These are phyloP conservation scores for Pleuronectes platessa DNA, from an alignment of 2,113 vertebrate genomes.

Conservation along the genomic window DNA sequence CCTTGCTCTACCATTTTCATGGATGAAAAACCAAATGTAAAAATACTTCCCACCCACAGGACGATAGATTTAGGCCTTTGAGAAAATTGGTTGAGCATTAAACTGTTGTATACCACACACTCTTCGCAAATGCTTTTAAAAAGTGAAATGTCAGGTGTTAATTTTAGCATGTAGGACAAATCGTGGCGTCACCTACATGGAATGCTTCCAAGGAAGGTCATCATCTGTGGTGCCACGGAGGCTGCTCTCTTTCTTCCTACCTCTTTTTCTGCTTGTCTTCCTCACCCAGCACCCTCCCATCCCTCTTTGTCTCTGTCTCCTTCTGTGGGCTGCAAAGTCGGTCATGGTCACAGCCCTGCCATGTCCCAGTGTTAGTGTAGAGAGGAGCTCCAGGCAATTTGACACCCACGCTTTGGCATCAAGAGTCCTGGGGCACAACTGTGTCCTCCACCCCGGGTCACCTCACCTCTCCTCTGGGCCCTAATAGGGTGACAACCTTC, in stretches of 20 bases:
- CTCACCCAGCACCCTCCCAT: constrained; percentile 56
- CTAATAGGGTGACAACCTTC: constrained; percentile 64
- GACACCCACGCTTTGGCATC: constrained; percentile 71
- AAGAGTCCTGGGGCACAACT: constrained; percentile 67
- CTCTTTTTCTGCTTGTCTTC: constrained; percentile 55
- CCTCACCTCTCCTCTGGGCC: constrained; percentile 72
- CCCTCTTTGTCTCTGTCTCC: constrained; percentile 74
- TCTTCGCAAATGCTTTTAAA: constrained; percentile 45
- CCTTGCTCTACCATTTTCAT: constrained; percentile 57
- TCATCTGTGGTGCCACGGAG: constrained; percentile 60
- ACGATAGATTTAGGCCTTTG: constrained; percentile 52
- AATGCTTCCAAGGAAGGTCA: constrained; percentile 75
- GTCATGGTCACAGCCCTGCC: constrained; percentile 79
- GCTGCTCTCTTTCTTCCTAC: constrained; percentile 55
- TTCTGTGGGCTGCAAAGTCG: constrained; percentile 78
- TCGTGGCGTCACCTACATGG: constrained; percentile 62
- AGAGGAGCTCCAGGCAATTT: constrained; percentile 68
- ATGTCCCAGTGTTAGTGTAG: constrained; percentile 61
- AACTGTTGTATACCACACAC: constrained; percentile 39
- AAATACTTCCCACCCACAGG: constrained; percentile 52
- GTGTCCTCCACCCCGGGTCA: constrained; percentile 77
- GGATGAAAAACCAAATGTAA: constrained; percentile 70
- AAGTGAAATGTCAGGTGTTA: constrained; percentile 57
- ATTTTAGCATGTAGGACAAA: constrained; percentile 79
- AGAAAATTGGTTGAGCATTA: constrained; percentile 50